Conservation (phyloP, 2,888 invertebrate species). For the Apodemia duryi region DNA sequence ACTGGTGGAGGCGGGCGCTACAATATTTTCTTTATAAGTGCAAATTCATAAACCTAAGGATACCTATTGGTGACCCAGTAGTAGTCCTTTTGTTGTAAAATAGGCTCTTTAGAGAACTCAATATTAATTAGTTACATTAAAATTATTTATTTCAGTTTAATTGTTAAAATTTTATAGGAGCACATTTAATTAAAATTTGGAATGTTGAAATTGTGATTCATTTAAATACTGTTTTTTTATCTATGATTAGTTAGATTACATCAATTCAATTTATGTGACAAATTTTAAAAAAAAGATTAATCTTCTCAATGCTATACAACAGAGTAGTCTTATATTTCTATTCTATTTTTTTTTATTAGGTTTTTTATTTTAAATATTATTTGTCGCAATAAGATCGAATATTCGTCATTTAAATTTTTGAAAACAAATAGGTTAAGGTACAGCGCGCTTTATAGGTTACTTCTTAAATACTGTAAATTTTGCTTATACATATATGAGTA, state of each 20-base stretch:
- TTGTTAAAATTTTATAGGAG: too few species aligned
- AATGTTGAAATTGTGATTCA: background rate
- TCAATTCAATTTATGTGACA: background rate
- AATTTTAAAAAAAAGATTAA: background rate
- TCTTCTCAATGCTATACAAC: background rate
- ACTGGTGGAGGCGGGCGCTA: too few species aligned
- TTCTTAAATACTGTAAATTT: slow-evolving; percentile 5
- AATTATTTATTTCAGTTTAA: too few species aligned
- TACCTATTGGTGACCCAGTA: too few species aligned
- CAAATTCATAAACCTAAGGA: too few species aligned
- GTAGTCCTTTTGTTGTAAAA: too few species aligned
- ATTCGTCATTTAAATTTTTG: background rate
- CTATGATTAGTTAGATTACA: background rate
- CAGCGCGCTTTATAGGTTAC: background rate
- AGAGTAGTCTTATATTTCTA: background rate
- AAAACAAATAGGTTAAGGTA: background rate
- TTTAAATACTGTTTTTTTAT: background rate
- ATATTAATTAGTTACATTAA: too few species aligned
- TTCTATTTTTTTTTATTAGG: background rate
- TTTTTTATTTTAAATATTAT: background rate
- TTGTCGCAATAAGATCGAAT: background rate
- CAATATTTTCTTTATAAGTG: too few species aligned
- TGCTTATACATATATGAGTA: background rate
- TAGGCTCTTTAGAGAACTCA: too few species aligned
- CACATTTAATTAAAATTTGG: background rate